Conservation (phyloP, 2,888 invertebrate species). For the Eustalomyia histrio region DNA sequence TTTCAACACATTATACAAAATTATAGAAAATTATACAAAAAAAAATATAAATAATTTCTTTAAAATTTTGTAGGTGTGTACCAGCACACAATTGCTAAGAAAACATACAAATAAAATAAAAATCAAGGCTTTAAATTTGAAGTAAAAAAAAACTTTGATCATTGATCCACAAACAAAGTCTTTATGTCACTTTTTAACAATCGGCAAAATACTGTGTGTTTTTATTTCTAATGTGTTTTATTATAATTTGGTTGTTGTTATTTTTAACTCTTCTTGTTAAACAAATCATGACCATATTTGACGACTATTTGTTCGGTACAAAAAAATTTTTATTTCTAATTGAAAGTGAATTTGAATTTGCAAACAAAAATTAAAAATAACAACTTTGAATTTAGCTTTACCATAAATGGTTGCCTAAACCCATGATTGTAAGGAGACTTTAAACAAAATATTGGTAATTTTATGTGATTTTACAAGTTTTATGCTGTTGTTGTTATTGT, state of each 20-base stretch:
- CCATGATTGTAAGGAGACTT: background rate
- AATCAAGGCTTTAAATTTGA: background rate
- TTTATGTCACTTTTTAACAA: conserved; percentile 30
- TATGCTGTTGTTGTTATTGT: background rate
- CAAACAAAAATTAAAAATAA: background rate
- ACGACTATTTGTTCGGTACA: background rate
- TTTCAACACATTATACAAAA: background rate
- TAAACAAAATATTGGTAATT: conserved; percentile 24
- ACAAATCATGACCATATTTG: conserved; percentile 63
- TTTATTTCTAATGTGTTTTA: background rate
- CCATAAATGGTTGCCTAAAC: conserved; percentile 60
- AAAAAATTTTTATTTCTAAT: conserved; percentile 52
- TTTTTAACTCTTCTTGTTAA: conserved; percentile 47
- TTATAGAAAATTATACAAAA: background rate
- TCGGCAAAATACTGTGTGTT: conserved; percentile 3
- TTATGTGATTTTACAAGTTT: background rate
- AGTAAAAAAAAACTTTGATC: conserved; percentile 13
- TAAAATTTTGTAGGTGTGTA: background rate
- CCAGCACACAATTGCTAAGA: background rate
- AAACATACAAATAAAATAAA: background rate
- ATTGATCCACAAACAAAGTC: conserved; percentile 28
- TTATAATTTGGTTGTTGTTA: conserved; percentile 8
- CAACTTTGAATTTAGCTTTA: conserved; percentile 43
- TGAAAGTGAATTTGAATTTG: conserved; percentile 61
- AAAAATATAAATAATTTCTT: background rate